Percentiles rank a stretch among this genome's conserved stretches.
Evolutionary conservation across 2,797 vertebrate genomes (phyloP).

Genomic region (Pseudotriccus pelzelni): DNA sequence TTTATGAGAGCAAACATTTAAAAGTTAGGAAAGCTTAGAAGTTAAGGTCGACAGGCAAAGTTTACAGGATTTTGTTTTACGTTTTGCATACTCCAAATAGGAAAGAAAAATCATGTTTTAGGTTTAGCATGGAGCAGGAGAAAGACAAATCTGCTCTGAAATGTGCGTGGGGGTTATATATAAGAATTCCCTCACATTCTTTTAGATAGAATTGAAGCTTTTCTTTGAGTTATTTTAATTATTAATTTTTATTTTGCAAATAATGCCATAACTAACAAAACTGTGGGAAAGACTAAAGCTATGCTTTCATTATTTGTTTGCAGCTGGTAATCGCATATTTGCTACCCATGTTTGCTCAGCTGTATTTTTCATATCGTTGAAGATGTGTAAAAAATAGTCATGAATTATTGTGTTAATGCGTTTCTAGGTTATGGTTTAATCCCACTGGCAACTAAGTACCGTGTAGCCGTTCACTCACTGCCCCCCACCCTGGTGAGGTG

Average conservation of each 20-base stretch:
- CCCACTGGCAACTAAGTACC: background rate
- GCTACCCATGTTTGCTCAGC: background rate
- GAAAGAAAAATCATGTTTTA: background rate
- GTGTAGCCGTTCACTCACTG: fast-evolving
- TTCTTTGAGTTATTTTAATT: background rate
- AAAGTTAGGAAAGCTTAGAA: background rate
- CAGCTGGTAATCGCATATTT: background rate
- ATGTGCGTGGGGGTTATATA: background rate
- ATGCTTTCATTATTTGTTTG: background rate
- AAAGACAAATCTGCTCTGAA: background rate
- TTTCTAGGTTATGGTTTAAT: background rate
- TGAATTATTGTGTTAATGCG: background rate
- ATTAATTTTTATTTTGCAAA: background rate
- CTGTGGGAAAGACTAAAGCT: background rate
- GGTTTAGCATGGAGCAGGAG: background rate
- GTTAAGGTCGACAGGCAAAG: background rate
- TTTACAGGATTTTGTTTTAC: background rate
- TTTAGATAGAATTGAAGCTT: background rate
- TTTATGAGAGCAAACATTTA: background rate
- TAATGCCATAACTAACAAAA: background rate
- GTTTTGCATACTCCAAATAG: background rate
- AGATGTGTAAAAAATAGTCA: background rate
- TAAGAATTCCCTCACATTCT: background rate
- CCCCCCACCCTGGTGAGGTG: background rate
- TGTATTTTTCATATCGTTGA: background rate